phyloP scores from a whole-genome alignment of 1,140 invertebrate species.

The Wiebesia pumilae region DNA sequence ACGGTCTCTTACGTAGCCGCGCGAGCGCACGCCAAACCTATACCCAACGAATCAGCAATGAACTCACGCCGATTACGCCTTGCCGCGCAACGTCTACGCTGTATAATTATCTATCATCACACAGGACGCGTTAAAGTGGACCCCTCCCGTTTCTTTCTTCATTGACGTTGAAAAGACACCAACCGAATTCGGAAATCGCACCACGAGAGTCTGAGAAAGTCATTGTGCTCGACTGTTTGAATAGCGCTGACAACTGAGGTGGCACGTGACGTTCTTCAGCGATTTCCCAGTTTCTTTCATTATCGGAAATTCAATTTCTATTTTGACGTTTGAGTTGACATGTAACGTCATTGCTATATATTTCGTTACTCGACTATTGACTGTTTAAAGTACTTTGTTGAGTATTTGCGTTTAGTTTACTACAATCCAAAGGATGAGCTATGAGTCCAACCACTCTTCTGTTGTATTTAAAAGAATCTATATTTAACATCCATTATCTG shows the following conservation, averaged over 20 bases:
- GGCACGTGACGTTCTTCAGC: not conserved
- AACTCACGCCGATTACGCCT: not conserved
- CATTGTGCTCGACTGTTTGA: slow-evolving; percentile 1
- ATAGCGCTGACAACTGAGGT: not conserved
- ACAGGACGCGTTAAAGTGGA: too few relatives aligned
- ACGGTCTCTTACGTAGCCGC: not conserved
- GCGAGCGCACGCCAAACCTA: not conserved
- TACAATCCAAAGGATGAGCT: not conserved
- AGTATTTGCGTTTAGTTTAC: not conserved
- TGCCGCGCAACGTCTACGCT: not conserved
- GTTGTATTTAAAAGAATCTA: not conserved
- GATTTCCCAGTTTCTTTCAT: too few relatives aligned
- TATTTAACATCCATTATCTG: not conserved
- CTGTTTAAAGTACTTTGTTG: not conserved
- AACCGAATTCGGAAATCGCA: slow-evolving; percentile 11
- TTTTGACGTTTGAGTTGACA: too few relatives aligned
- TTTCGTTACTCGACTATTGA: not conserved
- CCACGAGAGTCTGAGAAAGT: not conserved
- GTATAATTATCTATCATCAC: not conserved
- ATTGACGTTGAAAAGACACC: not conserved
- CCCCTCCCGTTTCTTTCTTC: not conserved
- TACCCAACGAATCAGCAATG: not conserved
- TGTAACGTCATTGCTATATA: too few relatives aligned
- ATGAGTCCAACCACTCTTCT: too few relatives aligned
- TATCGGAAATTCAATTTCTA: too few relatives aligned